A percentile compares a stretch with the other conserved stretches of the same genome.
These are phyloP conservation scores for Macrosiphum euphorbiae DNA, from an alignment of 2,888 invertebrate genomes.

Conservation along the genomic window DNA sequence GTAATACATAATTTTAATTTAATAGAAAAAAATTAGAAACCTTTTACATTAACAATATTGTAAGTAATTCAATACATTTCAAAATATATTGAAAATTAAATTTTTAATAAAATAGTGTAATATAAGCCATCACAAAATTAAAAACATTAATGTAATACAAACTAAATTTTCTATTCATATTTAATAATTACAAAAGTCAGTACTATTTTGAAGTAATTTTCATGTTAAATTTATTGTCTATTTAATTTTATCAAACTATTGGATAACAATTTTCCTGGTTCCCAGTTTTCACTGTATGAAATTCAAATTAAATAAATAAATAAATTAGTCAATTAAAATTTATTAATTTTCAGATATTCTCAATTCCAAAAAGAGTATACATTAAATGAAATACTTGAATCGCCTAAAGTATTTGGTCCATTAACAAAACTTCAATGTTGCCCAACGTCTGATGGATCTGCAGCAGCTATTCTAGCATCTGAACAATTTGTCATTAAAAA, in stretches of 20 bases:
- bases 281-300: no score
- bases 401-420: conserved; percentile 90
- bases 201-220: background rate
- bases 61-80: background rate
- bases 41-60: background rate
- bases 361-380: conserved; percentile 94
- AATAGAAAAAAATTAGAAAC: background rate
- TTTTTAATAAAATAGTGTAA: background rate
- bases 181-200: background rate
- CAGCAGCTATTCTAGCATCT: conserved; percentile 90
- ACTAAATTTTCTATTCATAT: background rate
- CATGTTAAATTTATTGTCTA: background rate
- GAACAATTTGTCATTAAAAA: conserved; percentile 90
- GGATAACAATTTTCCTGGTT: background rate
- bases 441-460: conserved; percentile 98
- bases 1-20: background rate
- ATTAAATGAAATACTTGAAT: conserved; percentile 88
- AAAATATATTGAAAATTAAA: background rate
- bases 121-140: background rate
- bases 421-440: conserved; percentile 97
- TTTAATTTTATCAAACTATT: background rate
- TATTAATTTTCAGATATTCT: conserved; percentile 77
- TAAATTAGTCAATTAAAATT: background rate
- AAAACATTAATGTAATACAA: background rate
- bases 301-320: no score